Evolutionary conservation across 1,140 invertebrate genomes (phyloP).

Genomic region (Leptopilina clavipes): DNA sequence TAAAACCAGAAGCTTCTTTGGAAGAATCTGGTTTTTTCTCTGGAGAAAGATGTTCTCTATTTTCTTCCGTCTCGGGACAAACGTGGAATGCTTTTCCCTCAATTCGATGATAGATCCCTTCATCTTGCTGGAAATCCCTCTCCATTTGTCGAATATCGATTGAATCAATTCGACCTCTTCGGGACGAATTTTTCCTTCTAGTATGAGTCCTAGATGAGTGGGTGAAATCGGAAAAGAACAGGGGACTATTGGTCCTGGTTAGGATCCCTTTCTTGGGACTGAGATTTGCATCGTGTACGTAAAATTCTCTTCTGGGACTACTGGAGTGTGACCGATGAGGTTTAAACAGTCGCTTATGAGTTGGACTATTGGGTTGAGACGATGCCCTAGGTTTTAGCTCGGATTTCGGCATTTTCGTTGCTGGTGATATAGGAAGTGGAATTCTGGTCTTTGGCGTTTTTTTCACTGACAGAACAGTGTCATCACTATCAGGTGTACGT

Average conservation of each 20-base stretch:
- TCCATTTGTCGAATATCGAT: background rate
- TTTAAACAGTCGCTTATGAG: slow-evolving; percentile 6
- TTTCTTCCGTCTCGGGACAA: slow-evolving; percentile 33
- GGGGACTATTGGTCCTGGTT: slow-evolving; percentile 44
- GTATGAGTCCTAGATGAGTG: background rate
- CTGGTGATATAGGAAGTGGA: slow-evolving; percentile 69
- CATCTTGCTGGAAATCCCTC: background rate
- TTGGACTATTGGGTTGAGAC: slow-evolving; percentile 33
- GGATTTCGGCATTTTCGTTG: slow-evolving; percentile 62
- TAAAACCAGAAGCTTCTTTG: background rate
- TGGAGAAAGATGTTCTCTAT: background rate
- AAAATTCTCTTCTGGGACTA: slow-evolving; percentile 70
- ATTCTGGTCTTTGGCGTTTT: slow-evolving; percentile 62
- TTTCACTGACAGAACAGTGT: slow-evolving; percentile 47
- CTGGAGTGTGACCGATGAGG: slow-evolving; percentile 59
- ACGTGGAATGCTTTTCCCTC: slow-evolving; percentile 21
- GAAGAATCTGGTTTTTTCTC: background rate
- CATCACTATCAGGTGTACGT: slow-evolving; percentile 87
- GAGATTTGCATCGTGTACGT: slow-evolving; percentile 64
- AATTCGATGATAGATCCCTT: background rate
- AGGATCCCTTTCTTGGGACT: slow-evolving; percentile 71
- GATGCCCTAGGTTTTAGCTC: background rate
- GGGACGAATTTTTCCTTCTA: background rate
- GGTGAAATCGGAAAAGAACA: background rate
- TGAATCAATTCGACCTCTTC: background rate